These are phyloP conservation scores for Cheilosia urbana DNA, from an alignment of 2,888 invertebrate species.

Conservation along the genomic window DNA sequence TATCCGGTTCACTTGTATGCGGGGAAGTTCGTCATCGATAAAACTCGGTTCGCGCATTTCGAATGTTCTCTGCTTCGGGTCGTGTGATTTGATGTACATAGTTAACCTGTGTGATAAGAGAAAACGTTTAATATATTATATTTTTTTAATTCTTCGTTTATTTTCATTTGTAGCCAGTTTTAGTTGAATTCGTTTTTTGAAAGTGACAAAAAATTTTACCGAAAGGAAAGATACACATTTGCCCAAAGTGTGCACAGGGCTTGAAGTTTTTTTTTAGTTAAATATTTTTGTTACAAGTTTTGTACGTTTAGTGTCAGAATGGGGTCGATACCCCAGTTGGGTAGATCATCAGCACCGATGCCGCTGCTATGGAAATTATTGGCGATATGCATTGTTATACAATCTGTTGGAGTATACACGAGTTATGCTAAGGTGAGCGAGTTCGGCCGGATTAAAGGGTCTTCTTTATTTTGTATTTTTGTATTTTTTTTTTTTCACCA, in stretches of 20 bases:
- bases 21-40: constrained; percentile 17
- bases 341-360: constrained; percentile 68
- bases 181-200: constrained; percentile 28
- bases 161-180: constrained; percentile 37
- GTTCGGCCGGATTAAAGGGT: constrained; percentile 41
- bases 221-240: constrained; percentile 39
- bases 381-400: constrained; percentile 77
- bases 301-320: constrained; percentile 65
- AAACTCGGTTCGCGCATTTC: constrained; percentile 20
- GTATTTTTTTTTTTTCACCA: not conserved
- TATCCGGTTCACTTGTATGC: constrained; percentile 44
- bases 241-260: constrained; percentile 54
- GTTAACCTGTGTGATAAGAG: constrained; percentile 25
- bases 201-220: constrained; percentile 45
- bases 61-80: constrained; percentile 14
- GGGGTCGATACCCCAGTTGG: constrained; percentile 77
- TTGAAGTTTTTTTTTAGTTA: not conserved
- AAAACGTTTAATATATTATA: constrained; percentile 24
- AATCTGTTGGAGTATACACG: constrained; percentile 77
- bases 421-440: constrained; percentile 78
- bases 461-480: constrained; percentile 16
- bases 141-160: constrained; percentile 5
- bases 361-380: constrained; percentile 77
- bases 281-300: constrained; percentile 23
- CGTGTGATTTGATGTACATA: constrained; percentile 11